Evolutionary conservation across 2,113 vertebrate species (phyloP).

Genomic region (Pandion haliaetus): DNA sequence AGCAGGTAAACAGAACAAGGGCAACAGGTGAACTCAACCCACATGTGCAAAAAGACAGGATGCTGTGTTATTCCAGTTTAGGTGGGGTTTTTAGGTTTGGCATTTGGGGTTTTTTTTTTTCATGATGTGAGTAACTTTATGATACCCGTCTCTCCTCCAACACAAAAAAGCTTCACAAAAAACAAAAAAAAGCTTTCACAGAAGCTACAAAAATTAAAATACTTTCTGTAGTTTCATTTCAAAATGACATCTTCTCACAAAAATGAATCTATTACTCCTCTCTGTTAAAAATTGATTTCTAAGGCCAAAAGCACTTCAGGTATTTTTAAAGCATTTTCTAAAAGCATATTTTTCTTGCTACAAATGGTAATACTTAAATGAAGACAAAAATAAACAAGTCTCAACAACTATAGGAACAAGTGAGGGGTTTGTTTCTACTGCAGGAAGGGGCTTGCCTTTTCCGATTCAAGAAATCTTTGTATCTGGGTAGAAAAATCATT

Average conservation of each 20-base stretch:
- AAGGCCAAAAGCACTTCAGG: not conserved
- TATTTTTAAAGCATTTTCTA: not conserved
- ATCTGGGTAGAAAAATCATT: not conserved
- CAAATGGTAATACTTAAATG: not conserved
- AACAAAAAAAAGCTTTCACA: no score
- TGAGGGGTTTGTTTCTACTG: not conserved
- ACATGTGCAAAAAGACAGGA: not conserved
- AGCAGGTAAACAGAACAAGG: not conserved
- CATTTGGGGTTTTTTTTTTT: fast-evolving
- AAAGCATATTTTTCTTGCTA: not conserved
- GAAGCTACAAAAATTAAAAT: not conserved
- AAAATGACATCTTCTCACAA: not conserved
- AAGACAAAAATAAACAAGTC: not conserved
- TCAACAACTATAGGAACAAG: not conserved
- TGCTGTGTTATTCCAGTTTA: not conserved
- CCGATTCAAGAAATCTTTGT: not conserved
- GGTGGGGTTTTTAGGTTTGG: not conserved
- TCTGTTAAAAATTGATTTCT: not conserved
- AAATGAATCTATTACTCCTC: not conserved
- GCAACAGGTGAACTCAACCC: not conserved
- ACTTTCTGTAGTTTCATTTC: not conserved
- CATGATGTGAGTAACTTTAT: not conserved
- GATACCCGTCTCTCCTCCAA: not conserved
- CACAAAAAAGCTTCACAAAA: no score
- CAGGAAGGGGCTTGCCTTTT: not conserved